Evolutionary conservation across 2,113 vertebrate species (phyloP).

Genomic region (Salminus brasiliensis): DNA sequence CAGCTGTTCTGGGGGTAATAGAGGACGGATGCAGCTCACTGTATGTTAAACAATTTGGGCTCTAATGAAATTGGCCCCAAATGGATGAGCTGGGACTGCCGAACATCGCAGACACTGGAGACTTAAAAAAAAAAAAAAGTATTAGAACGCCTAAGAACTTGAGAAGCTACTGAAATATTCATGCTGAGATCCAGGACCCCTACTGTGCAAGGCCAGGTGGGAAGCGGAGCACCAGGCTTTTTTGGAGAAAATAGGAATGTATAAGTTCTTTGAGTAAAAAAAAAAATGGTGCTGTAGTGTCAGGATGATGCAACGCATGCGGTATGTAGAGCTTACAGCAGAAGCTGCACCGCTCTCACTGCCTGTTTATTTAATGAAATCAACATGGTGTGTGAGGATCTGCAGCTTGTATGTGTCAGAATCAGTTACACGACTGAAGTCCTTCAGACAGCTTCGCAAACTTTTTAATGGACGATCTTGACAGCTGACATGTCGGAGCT

Average conservation of each 20-base stretch:
- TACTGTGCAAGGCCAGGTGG: conserved; percentile 6
- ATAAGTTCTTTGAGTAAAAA: neutral
- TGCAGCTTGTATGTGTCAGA: neutral
- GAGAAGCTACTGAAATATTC: conserved; percentile 43
- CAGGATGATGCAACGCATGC: neutral
- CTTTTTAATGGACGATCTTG: neutral
- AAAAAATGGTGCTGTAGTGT: neutral
- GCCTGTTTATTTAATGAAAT: neutral
- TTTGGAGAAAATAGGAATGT: neutral
- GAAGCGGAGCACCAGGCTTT: neutral
- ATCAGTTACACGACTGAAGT: neutral
- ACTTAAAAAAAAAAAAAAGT: no score
- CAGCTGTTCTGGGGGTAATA: neutral
- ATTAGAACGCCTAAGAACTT: conserved; percentile 17
- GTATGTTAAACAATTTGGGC: conserved; percentile 20
- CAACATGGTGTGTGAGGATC: neutral
- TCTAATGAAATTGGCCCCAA: conserved; percentile 12
- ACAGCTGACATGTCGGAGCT: neutral
- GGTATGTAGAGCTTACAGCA: neutral
- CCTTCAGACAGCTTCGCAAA: neutral
- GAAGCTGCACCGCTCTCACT: neutral
- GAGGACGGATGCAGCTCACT: neutral
- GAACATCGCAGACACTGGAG: neutral
- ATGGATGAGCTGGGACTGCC: neutral
- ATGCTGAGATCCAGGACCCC: conserved; percentile 13